Evolutionary conservation across 2,113 vertebrate genomes (phyloP).

Genomic region (Oreocharis arfaki): DNA sequence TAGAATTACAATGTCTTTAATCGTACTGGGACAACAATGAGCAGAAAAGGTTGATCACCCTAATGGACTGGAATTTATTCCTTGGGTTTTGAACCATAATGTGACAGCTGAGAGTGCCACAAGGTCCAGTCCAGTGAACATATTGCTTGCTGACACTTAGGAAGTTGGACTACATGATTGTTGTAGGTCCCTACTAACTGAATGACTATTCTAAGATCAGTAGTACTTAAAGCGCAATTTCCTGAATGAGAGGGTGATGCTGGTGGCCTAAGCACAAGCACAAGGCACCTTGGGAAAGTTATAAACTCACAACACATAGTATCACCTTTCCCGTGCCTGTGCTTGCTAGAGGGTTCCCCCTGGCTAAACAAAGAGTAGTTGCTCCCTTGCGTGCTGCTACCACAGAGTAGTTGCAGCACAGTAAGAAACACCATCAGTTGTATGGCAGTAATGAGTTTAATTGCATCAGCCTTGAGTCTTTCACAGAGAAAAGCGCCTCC

Average conservation of each 20-base stretch:
- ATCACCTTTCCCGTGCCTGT: not conserved
- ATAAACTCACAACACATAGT: rapidly evolving
- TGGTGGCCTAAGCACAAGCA: not conserved
- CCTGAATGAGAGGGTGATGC: not conserved
- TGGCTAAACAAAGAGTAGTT: not conserved
- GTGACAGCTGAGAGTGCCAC: not conserved
- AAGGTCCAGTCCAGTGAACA: not conserved
- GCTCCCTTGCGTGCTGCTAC: not conserved
- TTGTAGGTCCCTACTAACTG: not conserved
- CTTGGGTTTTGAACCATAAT: not conserved
- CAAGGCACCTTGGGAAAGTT: not conserved
- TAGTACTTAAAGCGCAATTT: not conserved
- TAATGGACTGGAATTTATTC: not conserved
- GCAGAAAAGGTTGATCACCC: not conserved
- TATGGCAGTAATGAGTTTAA: not conserved
- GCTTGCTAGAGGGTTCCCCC: not conserved
- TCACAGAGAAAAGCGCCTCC: not conserved
- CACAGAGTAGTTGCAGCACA: not conserved
- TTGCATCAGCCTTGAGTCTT: not conserved
- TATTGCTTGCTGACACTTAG: not conserved
- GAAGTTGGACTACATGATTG: rapidly evolving
- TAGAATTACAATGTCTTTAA: not conserved
- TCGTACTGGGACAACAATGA: not conserved
- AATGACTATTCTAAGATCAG: not conserved
- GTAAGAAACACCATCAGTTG: not conserved